Percentiles rank a stretch among this genome's conserved stretches.
phyloP scores from a whole-genome alignment of 2,888 invertebrate species.

The Lithosia quadra region DNA sequence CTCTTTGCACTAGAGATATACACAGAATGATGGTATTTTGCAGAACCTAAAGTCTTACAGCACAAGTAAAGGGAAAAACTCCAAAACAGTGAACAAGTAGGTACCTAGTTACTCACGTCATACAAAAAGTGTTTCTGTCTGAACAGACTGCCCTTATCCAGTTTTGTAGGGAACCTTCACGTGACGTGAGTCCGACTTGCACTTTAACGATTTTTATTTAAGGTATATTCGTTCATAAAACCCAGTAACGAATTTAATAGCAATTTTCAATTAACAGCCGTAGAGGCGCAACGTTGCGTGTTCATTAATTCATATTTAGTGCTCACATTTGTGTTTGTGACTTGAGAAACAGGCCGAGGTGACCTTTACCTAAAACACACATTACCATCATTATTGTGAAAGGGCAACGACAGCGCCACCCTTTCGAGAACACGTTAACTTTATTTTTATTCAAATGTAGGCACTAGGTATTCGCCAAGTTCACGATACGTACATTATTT shows the following conservation, averaged over 20 bases:
- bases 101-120: too few species aligned
- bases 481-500: not conserved
- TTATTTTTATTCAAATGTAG: not conserved
- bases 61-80: too few species aligned
- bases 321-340: not conserved
- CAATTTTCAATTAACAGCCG: not conserved
- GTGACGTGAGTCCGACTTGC: too few species aligned
- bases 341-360: not conserved
- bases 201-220: too few species aligned
- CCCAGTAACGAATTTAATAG: not conserved
- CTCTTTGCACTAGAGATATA: too few species aligned
- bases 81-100: too few species aligned
- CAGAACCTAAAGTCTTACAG: too few species aligned
- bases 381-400: conserved; percentile 28
- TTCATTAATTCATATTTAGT: conserved; percentile 1
- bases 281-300: not conserved
- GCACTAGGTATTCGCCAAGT: not conserved
- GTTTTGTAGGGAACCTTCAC: too few species aligned
- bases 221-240: not conserved
- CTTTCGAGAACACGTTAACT: not conserved
- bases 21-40: too few species aligned
- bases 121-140: too few species aligned
- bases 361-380: conserved; percentile 38
- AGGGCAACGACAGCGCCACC: conserved; percentile 22
- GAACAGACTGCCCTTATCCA: too few species aligned